Evolutionary conservation across 1,140 invertebrate genomes (phyloP), one percentile per base, ranked within the genome.

Genomic region (Scaptomyza montana): DNA sequence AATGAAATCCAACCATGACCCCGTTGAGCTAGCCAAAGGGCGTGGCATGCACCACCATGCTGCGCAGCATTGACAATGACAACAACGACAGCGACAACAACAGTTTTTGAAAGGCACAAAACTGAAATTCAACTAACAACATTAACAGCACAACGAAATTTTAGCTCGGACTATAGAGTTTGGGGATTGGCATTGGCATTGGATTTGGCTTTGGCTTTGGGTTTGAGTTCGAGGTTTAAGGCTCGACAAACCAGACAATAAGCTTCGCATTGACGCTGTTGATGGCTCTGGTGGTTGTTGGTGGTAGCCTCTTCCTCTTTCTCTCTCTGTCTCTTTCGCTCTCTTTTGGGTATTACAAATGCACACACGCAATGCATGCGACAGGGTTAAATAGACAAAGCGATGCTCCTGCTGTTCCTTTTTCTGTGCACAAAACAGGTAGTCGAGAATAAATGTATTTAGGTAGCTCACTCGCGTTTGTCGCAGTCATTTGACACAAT

Each of bases 91-190:
- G 30, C 59, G 46, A 64, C 60, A 59, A 50, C 66, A 63, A 60
- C 63, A 21, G 67, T 50, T 80, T 36, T 71, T 75, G 74, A 80
- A 85, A 89, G 80, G 73, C 79, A 80, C 79, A 80, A 84, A 89
- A 84, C 85, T 89, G 84, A 89, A 87, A 87, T 87, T 87, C 82
- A 87, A 87, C 82, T 87, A 89, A 89, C 84, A 89, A 89, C 84
- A 89, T 89, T 89, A 89, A 89, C 84, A 89, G 81, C 62, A 66
- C 79, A 74, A 71, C 78, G 84, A 68, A 89, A 89, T 89, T 89
- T 89, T 76, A 67, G 46, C 62, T 21, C 12, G 50, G 8, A 39
- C 43, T 19, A 19, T 13, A 10, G 50, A 43, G 33, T 10, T 30
- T 39, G 9, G 36, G 36, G 10, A 36, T 19, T 30, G 67, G n/a